phyloP scores from a whole-genome alignment of 2,888 invertebrate genomes.

The Lypha dubia region DNA sequence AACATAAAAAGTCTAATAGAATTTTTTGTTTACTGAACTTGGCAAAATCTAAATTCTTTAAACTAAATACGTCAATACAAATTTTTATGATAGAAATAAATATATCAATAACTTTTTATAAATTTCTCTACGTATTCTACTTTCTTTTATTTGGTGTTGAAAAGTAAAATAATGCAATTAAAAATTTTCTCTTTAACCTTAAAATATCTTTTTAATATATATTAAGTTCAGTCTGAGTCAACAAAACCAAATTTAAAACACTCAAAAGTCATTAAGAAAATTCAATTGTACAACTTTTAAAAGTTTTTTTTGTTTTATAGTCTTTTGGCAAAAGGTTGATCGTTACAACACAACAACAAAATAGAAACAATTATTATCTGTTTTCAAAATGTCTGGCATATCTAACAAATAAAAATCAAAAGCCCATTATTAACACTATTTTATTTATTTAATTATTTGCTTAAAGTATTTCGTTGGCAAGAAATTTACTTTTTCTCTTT shows the following conservation, averaged over 20 bases:
- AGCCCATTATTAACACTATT: slow-evolving; percentile 41
- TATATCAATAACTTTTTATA: no score
- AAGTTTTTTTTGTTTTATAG: neutral
- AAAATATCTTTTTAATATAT: neutral
- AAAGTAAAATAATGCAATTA: no score
- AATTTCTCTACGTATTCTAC: no score
- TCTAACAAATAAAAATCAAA: slow-evolving; percentile 31
- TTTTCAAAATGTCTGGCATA: slow-evolving; percentile 25
- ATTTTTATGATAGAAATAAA: no score
- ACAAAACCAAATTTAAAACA: neutral
- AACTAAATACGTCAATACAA: no score
- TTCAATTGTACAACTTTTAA: neutral
- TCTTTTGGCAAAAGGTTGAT: neutral
- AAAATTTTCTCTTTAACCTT: neutral
- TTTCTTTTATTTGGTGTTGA: no score
- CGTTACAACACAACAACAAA: neutral
- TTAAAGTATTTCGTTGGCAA: slow-evolving; percentile 27
- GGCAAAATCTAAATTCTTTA: no score
- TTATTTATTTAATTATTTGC: slow-evolving; percentile 52
- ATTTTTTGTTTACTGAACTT: no score
- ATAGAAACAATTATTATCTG: neutral
- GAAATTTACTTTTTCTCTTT: neutral
- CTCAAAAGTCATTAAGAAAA: neutral
- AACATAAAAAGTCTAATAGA: no score
- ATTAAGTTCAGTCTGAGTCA: neutral